A percentile compares a stretch with the other conserved stretches of the same genome.
Evolutionary conservation across 2,113 vertebrate genomes (phyloP).

Genomic region (Copsychus sechellarum): DNA sequence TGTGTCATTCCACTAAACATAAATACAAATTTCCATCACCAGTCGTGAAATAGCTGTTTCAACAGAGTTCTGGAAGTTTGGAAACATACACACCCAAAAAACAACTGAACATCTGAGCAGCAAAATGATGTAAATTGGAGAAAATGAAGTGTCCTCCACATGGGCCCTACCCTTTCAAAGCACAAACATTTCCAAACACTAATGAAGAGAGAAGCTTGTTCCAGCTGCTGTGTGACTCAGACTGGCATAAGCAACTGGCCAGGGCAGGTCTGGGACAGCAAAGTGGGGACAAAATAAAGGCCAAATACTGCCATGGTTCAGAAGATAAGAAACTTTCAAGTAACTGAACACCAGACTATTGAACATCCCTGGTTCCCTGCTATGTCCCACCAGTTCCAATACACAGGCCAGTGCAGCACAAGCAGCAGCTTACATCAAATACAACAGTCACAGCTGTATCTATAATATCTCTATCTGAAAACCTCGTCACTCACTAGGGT

Average conservation of each 20-base stretch:
- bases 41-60: neutral
- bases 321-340: neutral
- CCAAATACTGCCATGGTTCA: neutral
- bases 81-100: neutral
- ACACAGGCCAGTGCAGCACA: neutral
- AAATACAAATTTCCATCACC: neutral
- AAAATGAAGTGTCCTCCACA: neutral
- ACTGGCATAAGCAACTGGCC: neutral
- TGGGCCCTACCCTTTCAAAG: neutral
- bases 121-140: neutral
- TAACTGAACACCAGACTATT: neutral
- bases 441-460: neutral
- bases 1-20: neutral
- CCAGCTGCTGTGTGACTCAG: neutral
- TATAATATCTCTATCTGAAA: neutral
- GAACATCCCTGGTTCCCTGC: neutral
- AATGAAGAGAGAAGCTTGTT: neutral
- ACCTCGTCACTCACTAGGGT: neutral
- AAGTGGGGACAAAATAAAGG: neutral
- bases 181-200: neutral
- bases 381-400: neutral
- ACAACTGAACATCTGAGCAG: neutral
- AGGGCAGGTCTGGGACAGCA: neutral
- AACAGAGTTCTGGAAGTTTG: neutral
- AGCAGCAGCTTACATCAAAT: neutral